phyloP scores from a whole-genome alignment of 2,797 vertebrate species.

The Sebastes diploproa region DNA sequence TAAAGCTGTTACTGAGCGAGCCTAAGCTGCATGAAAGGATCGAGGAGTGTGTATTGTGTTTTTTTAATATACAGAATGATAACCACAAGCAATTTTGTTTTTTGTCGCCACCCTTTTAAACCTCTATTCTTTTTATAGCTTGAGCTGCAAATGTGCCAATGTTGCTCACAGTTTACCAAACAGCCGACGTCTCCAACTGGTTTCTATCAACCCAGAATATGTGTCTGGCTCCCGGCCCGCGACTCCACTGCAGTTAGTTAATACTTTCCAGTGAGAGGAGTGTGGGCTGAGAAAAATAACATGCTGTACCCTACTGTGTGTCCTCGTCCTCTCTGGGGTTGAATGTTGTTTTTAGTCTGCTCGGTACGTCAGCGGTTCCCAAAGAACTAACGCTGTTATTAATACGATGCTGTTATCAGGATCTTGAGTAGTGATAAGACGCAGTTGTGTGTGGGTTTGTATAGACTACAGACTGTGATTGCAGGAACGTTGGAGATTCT shows the following conservation, averaged over 20 bases:
- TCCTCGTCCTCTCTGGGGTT: conserved; percentile 6
- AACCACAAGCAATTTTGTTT: not conserved
- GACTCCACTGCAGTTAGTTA: conserved; percentile 37
- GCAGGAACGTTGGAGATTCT: not conserved
- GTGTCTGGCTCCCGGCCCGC: conserved; percentile 31
- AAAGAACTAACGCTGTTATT: not conserved
- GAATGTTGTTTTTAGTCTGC: conserved; percentile 23
- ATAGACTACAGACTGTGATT: not conserved
- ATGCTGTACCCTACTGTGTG: conserved; percentile 12
- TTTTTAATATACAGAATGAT: not conserved
- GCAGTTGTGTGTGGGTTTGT: not conserved
- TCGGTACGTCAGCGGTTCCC: not conserved
- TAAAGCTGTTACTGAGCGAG: not conserved
- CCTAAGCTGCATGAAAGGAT: not conserved
- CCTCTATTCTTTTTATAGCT: not conserved
- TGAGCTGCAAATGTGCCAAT: not conserved
- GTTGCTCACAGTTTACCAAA: not conserved
- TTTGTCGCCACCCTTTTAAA: not conserved
- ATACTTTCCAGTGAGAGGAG: conserved; percentile 50
- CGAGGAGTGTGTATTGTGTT: not conserved
- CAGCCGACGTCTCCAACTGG: conserved; percentile 6
- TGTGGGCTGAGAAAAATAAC: not conserved
- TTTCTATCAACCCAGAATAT: conserved; percentile 26
- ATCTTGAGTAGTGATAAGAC: not conserved
- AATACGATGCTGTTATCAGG: not conserved